Base-by-base conservation (phyloP, 2,113 vertebrate species). In the Cyphomyrus discorhynchus region DNA sequence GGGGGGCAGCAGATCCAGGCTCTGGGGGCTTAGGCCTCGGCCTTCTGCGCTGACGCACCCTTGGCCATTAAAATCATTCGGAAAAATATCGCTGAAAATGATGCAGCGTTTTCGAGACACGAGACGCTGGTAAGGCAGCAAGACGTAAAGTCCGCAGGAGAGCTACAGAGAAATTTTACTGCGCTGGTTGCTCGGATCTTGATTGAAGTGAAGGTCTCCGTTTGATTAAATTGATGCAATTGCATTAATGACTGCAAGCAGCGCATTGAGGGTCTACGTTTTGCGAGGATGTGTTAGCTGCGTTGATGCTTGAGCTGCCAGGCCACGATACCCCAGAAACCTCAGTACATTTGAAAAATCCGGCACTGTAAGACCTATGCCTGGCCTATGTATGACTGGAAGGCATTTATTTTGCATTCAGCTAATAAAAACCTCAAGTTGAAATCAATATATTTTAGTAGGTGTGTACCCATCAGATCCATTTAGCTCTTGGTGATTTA, bases 221-320 rank as follows among this genome's bases (percentile, higher is more conserved):
- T 70, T 70, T 80, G 74, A 80, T 80, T 80, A 80, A 80, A 80
- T 80, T 80, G 74, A 42, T 80, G 74, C 74, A 80, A 42, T 80
- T 42, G 31, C 74, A 80, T 39, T 80, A 80, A 35, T 80, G 74
- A 80, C 74, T 80, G 15, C 1, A 15, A 80, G 74, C 31, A 39
- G 35, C 17, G 1, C 5, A 0, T 19, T 80, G 74, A 35, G 17
- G 74, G 74, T 80, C 35, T 80, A 42, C 1, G 1, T 42, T 42
- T 42, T 15, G 31, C 13, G 74, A 17, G 74, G 15, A 10, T 4
- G 82, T 1, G 2, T 31, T 17, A 50, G 90, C 80, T 86, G 50
- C 87, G 89, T 89, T 31, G 56, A 6, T 6, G 53, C 42, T 53
- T 9, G 52, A 50, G 87, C 35, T 52, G 45, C 87, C 45, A 77